These are phyloP conservation scores for Myotis lucifugus DNA, from an alignment of 2,113 vertebrate species.

Conservation along the genomic window DNA sequence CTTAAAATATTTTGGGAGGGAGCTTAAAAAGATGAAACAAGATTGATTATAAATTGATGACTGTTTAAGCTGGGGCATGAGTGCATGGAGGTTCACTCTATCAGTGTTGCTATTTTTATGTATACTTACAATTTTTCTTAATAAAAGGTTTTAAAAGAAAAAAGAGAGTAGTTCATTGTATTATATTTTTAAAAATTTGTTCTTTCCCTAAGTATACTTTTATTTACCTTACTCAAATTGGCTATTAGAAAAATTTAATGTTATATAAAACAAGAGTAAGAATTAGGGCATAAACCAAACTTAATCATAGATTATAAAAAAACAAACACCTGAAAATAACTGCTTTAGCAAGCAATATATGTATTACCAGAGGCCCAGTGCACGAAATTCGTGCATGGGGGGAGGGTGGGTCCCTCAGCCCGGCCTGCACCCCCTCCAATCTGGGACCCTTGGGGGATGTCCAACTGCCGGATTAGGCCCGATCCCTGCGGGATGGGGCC, in stretches of 20 bases:
- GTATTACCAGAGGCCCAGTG: neutral
- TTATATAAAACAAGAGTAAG: neutral
- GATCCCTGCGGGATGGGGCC: too few relatives aligned
- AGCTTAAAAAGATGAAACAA: slow-evolving; percentile 28
- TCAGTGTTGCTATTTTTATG: neutral
- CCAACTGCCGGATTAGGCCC: too few relatives aligned
- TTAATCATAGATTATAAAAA: neutral
- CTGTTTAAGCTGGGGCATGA: neutral
- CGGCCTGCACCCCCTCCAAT: too few relatives aligned
- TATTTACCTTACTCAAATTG: slow-evolving; percentile 32
- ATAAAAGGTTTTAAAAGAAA: neutral
- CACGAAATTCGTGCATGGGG: too few relatives aligned
- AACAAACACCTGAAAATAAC: slow-evolving; percentile 41
- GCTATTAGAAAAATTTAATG: slow-evolving; percentile 42
- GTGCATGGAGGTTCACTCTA: neutral
- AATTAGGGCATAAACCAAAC: slow-evolving; percentile 40
- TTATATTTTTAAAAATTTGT: neutral
- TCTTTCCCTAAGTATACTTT: slow-evolving; percentile 20
- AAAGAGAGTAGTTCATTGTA: neutral
- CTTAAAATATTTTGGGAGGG: slow-evolving; percentile 36
- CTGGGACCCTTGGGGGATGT: too few relatives aligned
- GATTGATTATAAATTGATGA: slow-evolving; percentile 10
- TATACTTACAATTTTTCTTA: slow-evolving; percentile 10
- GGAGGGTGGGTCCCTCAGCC: too few relatives aligned
- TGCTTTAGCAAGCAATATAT: slow-evolving; percentile 38